Evolutionary conservation across 2,888 invertebrate species (phyloP), one percentile per base, ranked within the genome.

Genomic region (Agriotes lineatus): DNA sequence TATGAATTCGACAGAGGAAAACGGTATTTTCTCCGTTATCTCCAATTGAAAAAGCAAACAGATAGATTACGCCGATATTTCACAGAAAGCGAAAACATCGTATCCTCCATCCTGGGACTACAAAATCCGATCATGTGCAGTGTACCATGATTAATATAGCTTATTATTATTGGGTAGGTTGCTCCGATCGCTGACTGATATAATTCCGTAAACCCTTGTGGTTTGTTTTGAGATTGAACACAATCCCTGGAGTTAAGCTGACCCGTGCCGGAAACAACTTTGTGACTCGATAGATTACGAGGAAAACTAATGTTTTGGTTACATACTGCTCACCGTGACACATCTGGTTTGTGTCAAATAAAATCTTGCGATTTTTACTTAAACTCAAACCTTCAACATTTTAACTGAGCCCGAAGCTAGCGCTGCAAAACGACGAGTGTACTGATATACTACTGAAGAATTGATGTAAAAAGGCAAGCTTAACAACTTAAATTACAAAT

Each of bases 171-270:
- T 66, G 65, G 57, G 35, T 56, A 62, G 61, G 48, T 71, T 65
- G 63, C 68, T 64, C 66, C 74, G 70, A 76, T 74, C 70, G 72
- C 71, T 64, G 67, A 69, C 71, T 67, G 71, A 76, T 76, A 75
- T 75, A 74, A 75, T 72, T 70, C 74, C 48, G 63, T 60, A 66
- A 72, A 70, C 75, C 75, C 75, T 74, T 73, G 76, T 72, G 75
- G 76, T 76, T 75, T 75, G 76, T 75, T 76, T 76, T 73, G 72
- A 76, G 74, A 76, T 76, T 75, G 76, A 74, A 74, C 70, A 57
- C 67, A 65, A 62, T 70, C 67, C 71, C 72, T 59, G 42, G 67
- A 59, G 69, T 20, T 69, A 69, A 69, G 69, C 69, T 65, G 65
- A 65, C 69, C 69, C 64, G 57, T 48, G 30, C 65, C 56, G 64